Conservation (phyloP, 2,113 vertebrate genomes). For the Varanus komodoensis region DNA sequence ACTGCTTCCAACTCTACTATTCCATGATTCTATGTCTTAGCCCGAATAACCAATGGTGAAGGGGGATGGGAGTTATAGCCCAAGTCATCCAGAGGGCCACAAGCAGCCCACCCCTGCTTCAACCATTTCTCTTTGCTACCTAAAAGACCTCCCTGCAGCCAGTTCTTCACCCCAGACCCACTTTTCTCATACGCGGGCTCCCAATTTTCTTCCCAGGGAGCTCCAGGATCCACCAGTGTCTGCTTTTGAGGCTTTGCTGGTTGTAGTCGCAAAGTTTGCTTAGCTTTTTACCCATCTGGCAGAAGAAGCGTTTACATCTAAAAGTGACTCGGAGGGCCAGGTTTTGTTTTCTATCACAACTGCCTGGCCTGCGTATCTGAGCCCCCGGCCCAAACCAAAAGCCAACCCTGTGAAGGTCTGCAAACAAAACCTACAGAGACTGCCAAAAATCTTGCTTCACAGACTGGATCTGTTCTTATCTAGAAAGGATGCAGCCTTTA, state of each 20-base stretch:
- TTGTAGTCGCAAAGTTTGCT: fast-evolving
- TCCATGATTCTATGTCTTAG: no score
- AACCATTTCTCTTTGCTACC: not conserved
- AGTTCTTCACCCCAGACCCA: not conserved
- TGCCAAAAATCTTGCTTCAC: slow-evolving; percentile 10
- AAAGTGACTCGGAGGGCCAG: slow-evolving; percentile 2
- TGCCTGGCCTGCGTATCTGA: not conserved
- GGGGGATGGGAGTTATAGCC: no score
- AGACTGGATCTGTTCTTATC: not conserved
- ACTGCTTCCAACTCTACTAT: no score
- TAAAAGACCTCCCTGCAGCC: fast-evolving
- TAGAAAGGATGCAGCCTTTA: not conserved
- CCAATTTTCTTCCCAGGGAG: slow-evolving; percentile 17
- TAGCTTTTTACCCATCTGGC: not conserved
- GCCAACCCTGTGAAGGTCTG: not conserved
- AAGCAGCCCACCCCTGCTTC: no score
- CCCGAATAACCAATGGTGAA: no score
- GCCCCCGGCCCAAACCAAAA: not conserved
- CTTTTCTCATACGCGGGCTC: not conserved
- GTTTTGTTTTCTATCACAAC: not conserved
- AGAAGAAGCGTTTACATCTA: not conserved
- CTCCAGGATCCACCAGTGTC: not conserved
- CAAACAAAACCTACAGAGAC: slow-evolving; percentile 21
- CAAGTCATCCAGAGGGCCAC: no score
- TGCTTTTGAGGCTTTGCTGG: slow-evolving; percentile 12